Evolutionary conservation across 2,797 vertebrate species (phyloP), one percentile per base, ranked within the genome.

Genomic region (Sarcophilus harrisii): DNA sequence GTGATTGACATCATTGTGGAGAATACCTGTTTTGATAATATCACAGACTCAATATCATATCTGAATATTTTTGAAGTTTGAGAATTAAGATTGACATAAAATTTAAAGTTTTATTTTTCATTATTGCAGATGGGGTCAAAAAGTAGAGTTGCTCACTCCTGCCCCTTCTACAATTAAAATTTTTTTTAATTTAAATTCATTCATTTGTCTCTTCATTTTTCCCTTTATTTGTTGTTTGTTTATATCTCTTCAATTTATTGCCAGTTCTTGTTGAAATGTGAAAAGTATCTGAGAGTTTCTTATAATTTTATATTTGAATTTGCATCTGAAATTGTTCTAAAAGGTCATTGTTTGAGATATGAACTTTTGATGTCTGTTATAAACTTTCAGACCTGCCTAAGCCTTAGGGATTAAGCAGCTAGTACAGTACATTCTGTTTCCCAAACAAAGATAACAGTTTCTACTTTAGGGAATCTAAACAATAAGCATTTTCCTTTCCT

Each of bases 381-480:
- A 96, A 97, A 93, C 28, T 28, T 94, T 1, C 59, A 96, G 92
- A 97, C 49, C 49, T 96, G 11, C 49, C 91, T 98, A 95, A 97
- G 87, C 90, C 95, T 95, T 52, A 45, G 93, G 95, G 94, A 97
- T 94, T 66, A 96, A 52, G 94, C 58, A 90, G 66, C 59, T 96
- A 96, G 94, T 57, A 89, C 4, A 91, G 59, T 93, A 38, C 28
- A 4, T 97, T 97, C 89, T 94, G 18, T 96, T 98, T 97, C 90
- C 60, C 95, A 94, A 95, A 38, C 45, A 97, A 95, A 94, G 94
- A 12, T 93, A 93, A 94, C 45, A 91, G 27, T 97, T 95, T 97
- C 38, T 97, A 90, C 58, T 96, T 93, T 93, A 57, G 57, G 95
- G 90, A 98, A 92, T 96, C 94, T 96, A 92, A 95, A 93, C 52